Conservation (phyloP, 1,140 invertebrate species). For the Drosophila mayri region DNA sequence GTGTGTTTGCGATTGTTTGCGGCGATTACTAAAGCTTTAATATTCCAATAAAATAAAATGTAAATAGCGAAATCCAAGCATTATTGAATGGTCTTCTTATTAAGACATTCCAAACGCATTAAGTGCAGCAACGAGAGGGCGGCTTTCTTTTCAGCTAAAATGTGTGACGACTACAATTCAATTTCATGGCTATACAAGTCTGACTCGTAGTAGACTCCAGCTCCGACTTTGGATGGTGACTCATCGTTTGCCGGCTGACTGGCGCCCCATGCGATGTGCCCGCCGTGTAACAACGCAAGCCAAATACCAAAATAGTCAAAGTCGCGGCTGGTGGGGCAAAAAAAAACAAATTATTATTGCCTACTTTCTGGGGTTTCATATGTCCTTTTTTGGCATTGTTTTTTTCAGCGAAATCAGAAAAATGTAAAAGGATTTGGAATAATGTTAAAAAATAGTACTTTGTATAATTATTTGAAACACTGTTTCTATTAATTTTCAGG, state of each 20-base stretch:
- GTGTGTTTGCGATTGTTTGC: constrained; percentile 58
- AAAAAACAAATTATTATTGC: constrained; percentile 53
- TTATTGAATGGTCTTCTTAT: constrained; percentile 12
- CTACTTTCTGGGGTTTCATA: constrained; percentile 49
- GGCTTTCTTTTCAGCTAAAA: background rate
- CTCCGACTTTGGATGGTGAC: constrained; percentile 47
- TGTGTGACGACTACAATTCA: constrained; percentile 47
- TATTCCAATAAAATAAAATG: constrained; percentile 59
- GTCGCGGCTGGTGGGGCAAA: background rate
- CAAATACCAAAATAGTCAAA: constrained; percentile 9
- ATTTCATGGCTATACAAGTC: constrained; percentile 37
- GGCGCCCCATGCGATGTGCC: constrained; percentile 58
- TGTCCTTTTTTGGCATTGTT: constrained; percentile 26
- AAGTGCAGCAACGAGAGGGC: background rate
- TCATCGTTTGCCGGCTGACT: constrained; percentile 67
- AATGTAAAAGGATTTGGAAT: background rate
- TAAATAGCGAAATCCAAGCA: constrained; percentile 46
- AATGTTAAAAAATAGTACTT: background rate
- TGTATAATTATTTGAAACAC: background rate
- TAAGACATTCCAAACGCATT: constrained; percentile 40
- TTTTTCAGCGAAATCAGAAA: background rate
- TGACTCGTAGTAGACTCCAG: constrained; percentile 3
- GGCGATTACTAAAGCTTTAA: constrained; percentile 63
- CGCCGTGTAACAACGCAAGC: constrained; percentile 25
- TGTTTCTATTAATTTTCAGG: background rate